Evolutionary conservation across 2,888 invertebrate species (phyloP), one percentile per base, ranked within the genome.

Genomic region (Leucozona laternaria): DNA sequence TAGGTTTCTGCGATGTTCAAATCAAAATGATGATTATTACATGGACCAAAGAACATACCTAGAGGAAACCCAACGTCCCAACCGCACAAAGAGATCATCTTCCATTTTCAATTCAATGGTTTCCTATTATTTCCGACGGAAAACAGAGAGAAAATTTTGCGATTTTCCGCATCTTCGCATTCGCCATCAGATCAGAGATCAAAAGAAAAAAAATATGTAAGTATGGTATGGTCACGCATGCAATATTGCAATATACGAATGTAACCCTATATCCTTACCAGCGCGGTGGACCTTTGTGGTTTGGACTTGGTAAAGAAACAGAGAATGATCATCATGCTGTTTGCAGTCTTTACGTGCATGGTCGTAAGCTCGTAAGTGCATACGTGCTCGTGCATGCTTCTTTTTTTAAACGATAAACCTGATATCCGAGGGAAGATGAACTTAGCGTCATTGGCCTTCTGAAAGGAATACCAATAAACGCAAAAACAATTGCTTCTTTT

Each of bases 391-490:
- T 15, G 50, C 37, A 31, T 15, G 43, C 13, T 17, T 48, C 37
- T 11, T 40, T 50, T 50, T 79, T 53, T 64, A 43, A 13, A 6
- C 17, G 45, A 70, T 53, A 71, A 82, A 82, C 78, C 72, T 78
- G 78, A 82, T 82, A 82, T 82, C 66, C 82, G 78, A 82, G 82
- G 66, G 82, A 82, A 82, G 66, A 78, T 78, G 77, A 82, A 82
- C 78, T 53, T 20, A 43, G 22, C 66, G 72, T 72, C 66, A 58
- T 66, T 71, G 62, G n/a, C 20, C n/a, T 11, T 37, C 25, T 13
- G n/a, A 48, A 45, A 20, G 34, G 57, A 55, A 81, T 57, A 43
- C 48, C 40, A 57, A 57, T 79, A 34, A 53, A 73, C 31, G 37
- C 71, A 77, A 40, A 58, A 53, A 82, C 71, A 77, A 81, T 71